Base-by-base conservation (phyloP, 2,888 invertebrate genomes). In the Andrena chrysosceles region DNA sequence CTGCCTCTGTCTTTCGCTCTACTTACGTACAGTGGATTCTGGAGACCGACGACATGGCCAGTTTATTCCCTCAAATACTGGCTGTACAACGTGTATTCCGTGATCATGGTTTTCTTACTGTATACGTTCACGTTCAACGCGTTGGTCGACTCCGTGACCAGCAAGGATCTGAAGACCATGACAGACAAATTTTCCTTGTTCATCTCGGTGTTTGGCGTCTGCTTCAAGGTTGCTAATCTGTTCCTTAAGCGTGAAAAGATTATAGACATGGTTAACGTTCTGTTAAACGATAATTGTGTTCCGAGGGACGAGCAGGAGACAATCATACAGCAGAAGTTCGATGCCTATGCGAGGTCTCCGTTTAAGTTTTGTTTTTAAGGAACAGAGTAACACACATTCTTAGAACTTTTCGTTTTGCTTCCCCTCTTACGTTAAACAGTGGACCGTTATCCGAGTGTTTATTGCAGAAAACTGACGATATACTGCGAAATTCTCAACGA, bases 401-500 rank as follows among this genome's bases (percentile, higher is more conserved):
- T 16, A 42, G 42, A 42, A 31, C 8, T 35, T 5, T n/a, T n/a
- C 42, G 42, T 42, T 42, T 42, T 16, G 42, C 13, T 42, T 42
- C 16, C 42, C 4, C 13, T 13, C 4, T 42, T 42, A 42, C 42
- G 42, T 42, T 42, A 16, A 42, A 42, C 42, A 16, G 16, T 16
- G 20, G 3, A 68, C 31, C 5, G 35, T 3, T 29, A 20, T 2
- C n/a, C 2, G n/a, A 10, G n/a, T 20, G 7, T 54, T 72, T 63
- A 23, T 26, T 60, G 0, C 42, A 87, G 87, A 23, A 79, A 60
- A 26, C 33, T 87, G 26, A 63, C 84, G 5, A 72, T 87, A 33
- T 82, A 68, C 26, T 87, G 87, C 67, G 87, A 87, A 31, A 67
- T 87, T n/a, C 68, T 87, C 29, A 87, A 87, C 81, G 84, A 85